Percentiles rank a stretch among this genome's conserved stretches.
These are phyloP conservation scores for Toxostoma redivivum DNA, from an alignment of 2,113 vertebrate species.

Conservation along the genomic window DNA sequence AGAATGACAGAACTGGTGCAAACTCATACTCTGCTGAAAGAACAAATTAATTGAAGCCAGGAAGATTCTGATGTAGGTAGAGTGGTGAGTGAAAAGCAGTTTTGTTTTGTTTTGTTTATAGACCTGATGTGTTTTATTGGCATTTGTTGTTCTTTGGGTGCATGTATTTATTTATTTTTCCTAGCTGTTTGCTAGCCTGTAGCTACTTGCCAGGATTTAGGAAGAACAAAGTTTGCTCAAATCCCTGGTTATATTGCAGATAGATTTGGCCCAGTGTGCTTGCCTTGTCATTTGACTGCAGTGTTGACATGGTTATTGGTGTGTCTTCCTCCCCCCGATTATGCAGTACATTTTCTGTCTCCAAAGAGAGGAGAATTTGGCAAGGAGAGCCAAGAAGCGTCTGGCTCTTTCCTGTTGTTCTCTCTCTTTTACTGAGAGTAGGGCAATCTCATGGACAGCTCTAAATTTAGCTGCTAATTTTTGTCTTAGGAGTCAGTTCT, in stretches of 20 bases:
- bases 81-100: not conserved
- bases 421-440: not conserved
- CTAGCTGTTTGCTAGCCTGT: not conserved
- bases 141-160: not conserved
- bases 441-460: not conserved
- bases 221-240: not conserved
- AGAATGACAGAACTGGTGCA: not conserved
- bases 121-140: not conserved
- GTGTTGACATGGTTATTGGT: not conserved
- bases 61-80: not conserved
- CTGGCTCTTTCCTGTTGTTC: constrained; percentile 38
- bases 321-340: constrained; percentile 25
- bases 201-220: not conserved
- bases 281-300: constrained; percentile 1
- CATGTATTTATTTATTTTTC: not conserved
- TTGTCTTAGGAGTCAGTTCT: not conserved
- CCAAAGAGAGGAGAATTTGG: not conserved
- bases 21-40: not conserved
- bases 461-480: constrained; percentile 23
- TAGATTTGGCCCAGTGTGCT: not conserved
- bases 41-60: not conserved
- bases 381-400: not conserved
- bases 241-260: not conserved
- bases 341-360: not conserved
- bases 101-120: not conserved